A percentile compares a stretch with the other conserved stretches of the same genome.
Evolutionary conservation across 2,113 vertebrate genomes (phyloP).

Genomic region (Oxygymnocypris stewartii): DNA sequence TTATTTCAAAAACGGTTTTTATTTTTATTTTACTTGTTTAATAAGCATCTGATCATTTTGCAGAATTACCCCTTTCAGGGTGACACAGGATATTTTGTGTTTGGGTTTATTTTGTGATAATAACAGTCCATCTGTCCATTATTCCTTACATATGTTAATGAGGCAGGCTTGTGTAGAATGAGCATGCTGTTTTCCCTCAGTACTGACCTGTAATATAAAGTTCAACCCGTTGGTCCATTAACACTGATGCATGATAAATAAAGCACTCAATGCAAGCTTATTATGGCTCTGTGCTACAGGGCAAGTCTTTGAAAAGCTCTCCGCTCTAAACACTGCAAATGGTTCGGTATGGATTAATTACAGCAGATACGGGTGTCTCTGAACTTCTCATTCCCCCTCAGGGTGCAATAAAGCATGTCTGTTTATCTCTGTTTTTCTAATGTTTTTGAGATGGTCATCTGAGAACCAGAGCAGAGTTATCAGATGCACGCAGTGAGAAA

Average conservation of each 20-base stretch:
- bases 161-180: neutral
- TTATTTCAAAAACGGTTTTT: too few relatives aligned
- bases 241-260: neutral
- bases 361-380: conserved; percentile 12
- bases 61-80: neutral
- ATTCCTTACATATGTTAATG: neutral
- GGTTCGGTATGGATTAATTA: conserved; percentile 14
- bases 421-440: conserved; percentile 3
- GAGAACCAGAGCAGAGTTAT: neutral
- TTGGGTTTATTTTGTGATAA: neutral
- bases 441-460: neutral
- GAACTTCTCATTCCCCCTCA: neutral
- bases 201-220: conserved; percentile 9
- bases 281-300: neutral
- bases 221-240: neutral
- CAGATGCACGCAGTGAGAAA: neutral
- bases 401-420: neutral
- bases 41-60: neutral
- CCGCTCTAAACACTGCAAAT: conserved; percentile 17
- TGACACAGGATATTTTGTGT: neutral
- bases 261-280: neutral
- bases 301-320: neutral
- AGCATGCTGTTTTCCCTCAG: neutral
- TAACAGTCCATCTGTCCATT: neutral
- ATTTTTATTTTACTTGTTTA: too few relatives aligned